These are phyloP conservation scores for Atrichornis clamosus DNA, from an alignment of 2,113 vertebrate species.

Conservation along the genomic window DNA sequence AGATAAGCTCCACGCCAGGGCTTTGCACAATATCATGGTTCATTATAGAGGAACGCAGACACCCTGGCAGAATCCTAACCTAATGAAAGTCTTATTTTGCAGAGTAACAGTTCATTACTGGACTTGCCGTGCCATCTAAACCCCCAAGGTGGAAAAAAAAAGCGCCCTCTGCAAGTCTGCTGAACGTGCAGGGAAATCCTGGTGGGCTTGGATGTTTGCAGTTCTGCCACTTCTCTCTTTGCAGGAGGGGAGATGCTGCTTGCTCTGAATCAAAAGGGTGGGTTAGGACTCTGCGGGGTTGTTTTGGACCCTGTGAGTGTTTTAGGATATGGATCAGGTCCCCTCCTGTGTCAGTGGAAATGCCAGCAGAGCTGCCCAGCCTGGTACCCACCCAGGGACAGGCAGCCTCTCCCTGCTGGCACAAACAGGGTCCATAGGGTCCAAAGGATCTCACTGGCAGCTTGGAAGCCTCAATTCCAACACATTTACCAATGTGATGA, in stretches of 20 bases:
- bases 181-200: not conserved
- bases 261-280: not conserved
- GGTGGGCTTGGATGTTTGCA: not conserved
- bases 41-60: conserved; percentile 27
- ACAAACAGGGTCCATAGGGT: fast-evolving
- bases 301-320: not conserved
- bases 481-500: fast-evolving
- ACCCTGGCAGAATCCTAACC: conserved; percentile 59
- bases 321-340: not conserved
- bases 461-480: not conserved
- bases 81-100: conserved; percentile 67
- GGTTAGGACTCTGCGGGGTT: not conserved
- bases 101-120: conserved; percentile 64
- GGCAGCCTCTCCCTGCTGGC: fast-evolving
- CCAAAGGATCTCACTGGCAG: not conserved
- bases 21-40: conserved; percentile 19
- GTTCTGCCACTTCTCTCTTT: not conserved
- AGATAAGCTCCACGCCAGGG: not conserved
- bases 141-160: conserved; percentile 8
- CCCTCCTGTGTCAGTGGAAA: fast-evolving
- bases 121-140: conserved; percentile 39
- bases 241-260: not conserved
- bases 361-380: not conserved
- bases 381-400: too few species aligned
- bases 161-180: not conserved